These are phyloP conservation scores for Tetragnatha versicolor DNA, from an alignment of 1,140 invertebrate genomes.

Conservation along the genomic window DNA sequence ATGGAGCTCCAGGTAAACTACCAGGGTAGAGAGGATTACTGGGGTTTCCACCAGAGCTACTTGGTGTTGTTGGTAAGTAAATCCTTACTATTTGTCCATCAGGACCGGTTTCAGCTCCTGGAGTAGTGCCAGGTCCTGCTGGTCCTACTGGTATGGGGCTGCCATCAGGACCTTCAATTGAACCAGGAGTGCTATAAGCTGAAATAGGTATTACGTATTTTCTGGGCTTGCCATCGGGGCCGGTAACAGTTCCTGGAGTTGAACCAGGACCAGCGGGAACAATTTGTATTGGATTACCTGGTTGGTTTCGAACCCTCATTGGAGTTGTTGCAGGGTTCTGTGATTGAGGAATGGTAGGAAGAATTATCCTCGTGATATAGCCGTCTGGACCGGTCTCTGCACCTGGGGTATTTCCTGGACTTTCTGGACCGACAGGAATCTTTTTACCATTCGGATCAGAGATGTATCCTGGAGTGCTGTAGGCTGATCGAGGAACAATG, in stretches of 20 bases:
- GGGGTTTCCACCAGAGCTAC: not conserved
- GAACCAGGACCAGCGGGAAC: slow-evolving; percentile 8
- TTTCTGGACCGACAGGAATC: not conserved
- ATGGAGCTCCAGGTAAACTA: not conserved
- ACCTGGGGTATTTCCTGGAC: slow-evolving; percentile 1
- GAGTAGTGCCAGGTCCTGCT: slow-evolving; percentile 15
- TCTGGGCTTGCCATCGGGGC: not conserved
- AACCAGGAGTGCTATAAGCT: not conserved
- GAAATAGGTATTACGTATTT: not conserved
- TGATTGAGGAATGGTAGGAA: not conserved
- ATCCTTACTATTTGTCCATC: slow-evolving; percentile 3
- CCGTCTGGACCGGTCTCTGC: not conserved
- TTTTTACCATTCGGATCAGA: not conserved
- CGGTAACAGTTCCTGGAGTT: slow-evolving; percentile 1
- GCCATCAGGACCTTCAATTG: slow-evolving; percentile 13
- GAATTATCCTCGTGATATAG: not conserved
- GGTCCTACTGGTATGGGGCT: not conserved
- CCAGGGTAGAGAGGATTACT: not conserved
- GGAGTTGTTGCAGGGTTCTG: not conserved
- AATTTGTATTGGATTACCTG: not conserved
- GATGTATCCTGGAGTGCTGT: not conserved
- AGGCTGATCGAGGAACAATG: not conserved
- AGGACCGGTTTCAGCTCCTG: slow-evolving; percentile 12
- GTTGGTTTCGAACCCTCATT: not conserved
- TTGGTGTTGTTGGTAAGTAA: not conserved